Evolutionary conservation across 2,113 vertebrate genomes (phyloP), one percentile per base, ranked within the genome.

Genomic region (Sardina pilchardus): DNA sequence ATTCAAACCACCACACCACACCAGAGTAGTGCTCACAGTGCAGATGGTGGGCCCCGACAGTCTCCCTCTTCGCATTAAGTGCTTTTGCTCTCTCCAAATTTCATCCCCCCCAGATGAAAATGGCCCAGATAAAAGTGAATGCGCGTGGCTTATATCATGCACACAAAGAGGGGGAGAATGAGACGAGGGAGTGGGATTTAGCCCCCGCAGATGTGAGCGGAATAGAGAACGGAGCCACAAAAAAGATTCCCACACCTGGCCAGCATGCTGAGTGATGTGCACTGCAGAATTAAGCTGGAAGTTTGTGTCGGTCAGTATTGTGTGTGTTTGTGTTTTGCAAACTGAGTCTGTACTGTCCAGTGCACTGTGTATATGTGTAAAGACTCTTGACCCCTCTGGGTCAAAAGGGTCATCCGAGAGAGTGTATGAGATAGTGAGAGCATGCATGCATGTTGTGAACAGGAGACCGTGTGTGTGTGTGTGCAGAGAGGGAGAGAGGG

Each of bases 111-210:
- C 26, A 85, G 87, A 88, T 85, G 48, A 85, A 88, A 83, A 88
- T 71, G 80, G 81, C 78, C 59, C 45, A 85, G 84, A 88, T 87
- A 80, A 88, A 88, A 88, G 45, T 44, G 81, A 71, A 83, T 80
- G 84, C 47, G 80, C 30, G 87, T 83, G 87, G 81, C 81, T 81
- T 59, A 47, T 88, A 85, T 88, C 53, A 82, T 82, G 59, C 84
- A 56, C 63, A 50, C 86, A 87, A 59, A 82, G 34, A 63, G 21
- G 81, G 81, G 24, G 34, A 56, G 86, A 34, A 87, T 82, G 84
- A 85, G 81, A 67, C 45, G 47, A 75, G 67, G 59, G 87, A 83
- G 81, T 82, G 83, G 47, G 82, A 82, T 85, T 87, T 87, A 85
- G 83, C 81, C 34, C 34, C 45, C 50, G 30, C 12, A 50, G 83